phyloP scores from a whole-genome alignment of 2,113 vertebrate genomes.

The Lophius piscatorius region DNA sequence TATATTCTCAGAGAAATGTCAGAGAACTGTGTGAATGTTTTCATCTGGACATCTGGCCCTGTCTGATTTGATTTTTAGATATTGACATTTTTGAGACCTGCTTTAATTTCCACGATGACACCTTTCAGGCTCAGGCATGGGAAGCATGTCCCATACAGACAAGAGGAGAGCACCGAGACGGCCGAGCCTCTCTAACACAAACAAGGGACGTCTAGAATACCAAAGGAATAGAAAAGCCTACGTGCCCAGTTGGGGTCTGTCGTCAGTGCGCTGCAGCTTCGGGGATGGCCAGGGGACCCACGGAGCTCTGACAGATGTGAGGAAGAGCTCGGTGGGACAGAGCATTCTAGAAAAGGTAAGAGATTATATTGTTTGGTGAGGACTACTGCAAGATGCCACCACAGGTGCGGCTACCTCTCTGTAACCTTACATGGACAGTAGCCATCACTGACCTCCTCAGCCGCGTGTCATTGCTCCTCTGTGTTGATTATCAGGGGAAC shows the following conservation, averaged over 20 bases:
- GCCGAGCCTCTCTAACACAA: slow-evolving; percentile 20
- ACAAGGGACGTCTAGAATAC: slow-evolving; percentile 67
- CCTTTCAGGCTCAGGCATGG: slow-evolving; percentile 63
- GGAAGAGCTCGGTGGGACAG: slow-evolving; percentile 75
- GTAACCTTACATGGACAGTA: slow-evolving; percentile 7
- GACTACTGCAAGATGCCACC: no score
- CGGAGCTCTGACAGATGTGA: slow-evolving; percentile 58
- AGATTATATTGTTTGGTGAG: neutral
- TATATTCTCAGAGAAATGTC: no score
- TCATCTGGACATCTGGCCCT: neutral
- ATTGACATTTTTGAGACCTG: neutral
- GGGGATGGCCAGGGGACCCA: slow-evolving; percentile 68
- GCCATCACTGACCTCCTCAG: no score
- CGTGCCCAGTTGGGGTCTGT: slow-evolving; percentile 63
- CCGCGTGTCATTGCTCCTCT: neutral
- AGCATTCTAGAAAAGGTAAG: slow-evolving; percentile 64
- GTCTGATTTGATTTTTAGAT: neutral
- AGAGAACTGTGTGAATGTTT: no score
- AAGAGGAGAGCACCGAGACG: slow-evolving; percentile 71
- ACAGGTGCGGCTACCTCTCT: slow-evolving; percentile 6
- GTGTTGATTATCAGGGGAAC: neutral
- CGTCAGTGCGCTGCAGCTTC: slow-evolving; percentile 61
- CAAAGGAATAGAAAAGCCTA: slow-evolving; percentile 65
- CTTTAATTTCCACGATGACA: slow-evolving; percentile 7
- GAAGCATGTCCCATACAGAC: slow-evolving; percentile 32